Conservation (phyloP, 2,797 vertebrate genomes). For the Onychomys arenicola region DNA sequence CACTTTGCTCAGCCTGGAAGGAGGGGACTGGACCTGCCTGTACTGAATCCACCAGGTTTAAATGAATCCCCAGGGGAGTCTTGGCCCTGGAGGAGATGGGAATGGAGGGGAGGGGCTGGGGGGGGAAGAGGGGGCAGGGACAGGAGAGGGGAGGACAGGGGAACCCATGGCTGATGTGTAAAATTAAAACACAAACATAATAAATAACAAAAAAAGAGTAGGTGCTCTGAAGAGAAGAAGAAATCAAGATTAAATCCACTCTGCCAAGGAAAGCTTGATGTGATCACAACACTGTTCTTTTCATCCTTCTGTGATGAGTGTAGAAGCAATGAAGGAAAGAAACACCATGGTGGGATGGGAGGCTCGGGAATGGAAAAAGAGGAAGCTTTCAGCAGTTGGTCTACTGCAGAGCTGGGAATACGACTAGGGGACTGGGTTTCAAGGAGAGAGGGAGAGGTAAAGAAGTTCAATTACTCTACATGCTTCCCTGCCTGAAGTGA, state of each 20-base stretch:
- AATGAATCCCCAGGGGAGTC: no score
- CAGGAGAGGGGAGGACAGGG: no score
- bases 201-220: no score
- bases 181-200: no score
- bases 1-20: no score
- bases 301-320: neutral
- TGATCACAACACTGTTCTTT: neutral
- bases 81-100: no score
- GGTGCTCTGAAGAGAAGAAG: neutral
- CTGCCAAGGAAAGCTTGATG: neutral
- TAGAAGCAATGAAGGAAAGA: neutral
- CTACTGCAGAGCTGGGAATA: neutral
- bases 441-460: neutral
- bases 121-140: no score
- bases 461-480: neutral
- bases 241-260: neutral
- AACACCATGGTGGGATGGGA: neutral
- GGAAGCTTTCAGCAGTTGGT: neutral
- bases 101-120: no score
- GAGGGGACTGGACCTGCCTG: no score
- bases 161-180: no score
- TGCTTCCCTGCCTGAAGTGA: neutral
- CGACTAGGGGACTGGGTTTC: neutral
- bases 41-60: no score
- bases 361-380: no score